These are phyloP conservation scores for Gryllus bimaculatus DNA, from an alignment of 1,140 invertebrate genomes.

Conservation along the genomic window DNA sequence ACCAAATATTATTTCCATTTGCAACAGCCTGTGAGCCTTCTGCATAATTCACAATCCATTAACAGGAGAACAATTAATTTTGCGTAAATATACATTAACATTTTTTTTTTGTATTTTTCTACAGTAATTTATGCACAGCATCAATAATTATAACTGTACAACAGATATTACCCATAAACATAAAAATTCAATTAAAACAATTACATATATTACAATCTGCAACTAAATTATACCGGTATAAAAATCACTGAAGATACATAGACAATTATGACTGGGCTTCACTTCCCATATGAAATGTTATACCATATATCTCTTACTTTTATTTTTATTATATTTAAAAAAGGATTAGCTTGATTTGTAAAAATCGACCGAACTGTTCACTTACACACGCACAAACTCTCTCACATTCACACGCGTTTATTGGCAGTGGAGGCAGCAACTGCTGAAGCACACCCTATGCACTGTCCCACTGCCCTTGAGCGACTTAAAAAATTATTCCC, in stretches of 20 bases:
- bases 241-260: conserved; percentile 20
- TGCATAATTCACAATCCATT: conserved; percentile 21
- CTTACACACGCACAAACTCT: conserved; percentile 5
- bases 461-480: conserved; percentile 11
- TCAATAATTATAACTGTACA: conserved; percentile 18
- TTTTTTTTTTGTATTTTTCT: conserved; percentile 17
- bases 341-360: conserved; percentile 15
- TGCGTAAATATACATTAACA: conserved; percentile 17
- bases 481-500: conserved; percentile 18
- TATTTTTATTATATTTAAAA: conserved; percentile 14
- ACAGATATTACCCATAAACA: conserved; percentile 20
- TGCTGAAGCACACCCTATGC: not conserved
- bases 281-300: conserved; percentile 10
- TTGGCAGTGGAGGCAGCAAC: conserved; percentile 2
- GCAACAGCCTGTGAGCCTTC: not conserved
- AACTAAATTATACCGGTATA: conserved; percentile 21
- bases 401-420: conserved; percentile 7
- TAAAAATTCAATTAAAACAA: conserved; percentile 18
- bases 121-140: conserved; percentile 18
- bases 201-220: conserved; percentile 17
- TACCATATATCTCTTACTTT: conserved; percentile 7
- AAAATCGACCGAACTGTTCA: not conserved
- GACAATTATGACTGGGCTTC: conserved; percentile 21
- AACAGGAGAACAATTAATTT: conserved; percentile 17
- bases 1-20: not conserved